Base-by-base conservation (phyloP, 2,888 invertebrate genomes). In the Drosophila atroscutellata region DNA sequence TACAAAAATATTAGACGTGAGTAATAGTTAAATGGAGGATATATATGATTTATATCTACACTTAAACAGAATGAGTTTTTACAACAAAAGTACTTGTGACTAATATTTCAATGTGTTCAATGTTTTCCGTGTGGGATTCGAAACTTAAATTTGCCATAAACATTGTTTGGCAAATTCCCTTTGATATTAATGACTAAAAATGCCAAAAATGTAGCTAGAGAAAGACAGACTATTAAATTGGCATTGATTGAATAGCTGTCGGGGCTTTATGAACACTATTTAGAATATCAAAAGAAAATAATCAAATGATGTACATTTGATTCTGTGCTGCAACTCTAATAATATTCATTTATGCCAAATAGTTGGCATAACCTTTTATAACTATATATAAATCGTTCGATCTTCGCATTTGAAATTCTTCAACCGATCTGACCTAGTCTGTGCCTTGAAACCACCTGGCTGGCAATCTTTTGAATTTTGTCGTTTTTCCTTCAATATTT, bases 391-490 rank as follows among this genome's bases (percentile, higher is more conserved):
- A 18, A 47, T 57, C n/a, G 24, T 26, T 49, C 13, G 58, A 58
- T 49, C n/a, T 49, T 47, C 20, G 32, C 5, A 32, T 24, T 13
- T 47, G 1, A 34, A 42, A 45, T 26, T 24, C 15, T 13, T 47
- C 13, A 26, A 20, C n/a, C 24, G 26, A 2, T 30, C 0, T 39
- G 52, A n/a, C 32, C 51, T 20, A 20, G 59, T 54, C 50, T 37
- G 62, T 11, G 47, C 72, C 75, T 75, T 75, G 75, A 66, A 62
- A 42, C 55, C 72, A 75, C 75, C 77, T 75, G 75, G 62, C 59
- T 24, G 56, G 45, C 45, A 49, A 63, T 32, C 50, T 55, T 45
- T 45, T 47, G 39, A 32, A 37, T 52, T 42, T 18, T 49, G 49
- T 71, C 52, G 42, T 57, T 11, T 50, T 47, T 51, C 51, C 39